Conservation (phyloP, 2,797 vertebrate genomes). For the Scomberomorus guttatus region DNA sequence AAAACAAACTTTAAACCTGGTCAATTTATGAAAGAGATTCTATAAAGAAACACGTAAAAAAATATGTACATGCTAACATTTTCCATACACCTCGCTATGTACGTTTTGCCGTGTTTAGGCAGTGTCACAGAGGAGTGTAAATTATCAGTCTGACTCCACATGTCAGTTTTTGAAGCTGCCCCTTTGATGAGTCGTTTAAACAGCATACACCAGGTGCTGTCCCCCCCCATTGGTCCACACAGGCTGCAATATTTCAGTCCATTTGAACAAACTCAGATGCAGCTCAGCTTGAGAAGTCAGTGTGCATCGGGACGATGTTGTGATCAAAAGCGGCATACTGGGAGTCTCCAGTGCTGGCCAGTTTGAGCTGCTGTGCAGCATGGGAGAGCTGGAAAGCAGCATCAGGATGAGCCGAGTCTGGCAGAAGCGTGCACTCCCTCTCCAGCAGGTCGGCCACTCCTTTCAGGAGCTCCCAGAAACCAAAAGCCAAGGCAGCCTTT, state of each 20-base stretch:
- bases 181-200: neutral
- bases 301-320: slow-evolving; percentile 95
- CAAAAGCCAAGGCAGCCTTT: slow-evolving; percentile 96
- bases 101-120: slow-evolving; percentile 2
- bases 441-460: slow-evolving; percentile 96
- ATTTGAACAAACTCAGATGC: slow-evolving; percentile 53
- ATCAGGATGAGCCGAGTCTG: slow-evolving; percentile 95
- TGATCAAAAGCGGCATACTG: slow-evolving; percentile 94
- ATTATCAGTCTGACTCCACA: slow-evolving; percentile 6
- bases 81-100: slow-evolving; percentile 34
- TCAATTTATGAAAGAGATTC: slow-evolving; percentile 41
- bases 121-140: slow-evolving; percentile 10
- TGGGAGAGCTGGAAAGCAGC: slow-evolving; percentile 97
- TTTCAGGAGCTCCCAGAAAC: slow-evolving; percentile 97
- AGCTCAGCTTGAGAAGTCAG: slow-evolving; percentile 92
- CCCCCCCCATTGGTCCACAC: slow-evolving; percentile 8
- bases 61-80: slow-evolving; percentile 38
- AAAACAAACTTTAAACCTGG: slow-evolving; percentile 19
- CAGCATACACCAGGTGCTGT: neutral
- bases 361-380: slow-evolving; percentile 95
- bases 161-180: neutral
- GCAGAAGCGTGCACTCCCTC: slow-evolving; percentile 95
- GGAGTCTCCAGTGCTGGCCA: slow-evolving; percentile 92
- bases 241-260: neutral
- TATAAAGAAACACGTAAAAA: slow-evolving; percentile 49